These are phyloP conservation scores for Ochotona curzoniae DNA, from an alignment of 2,113 vertebrate genomes.

Conservation along the genomic window DNA sequence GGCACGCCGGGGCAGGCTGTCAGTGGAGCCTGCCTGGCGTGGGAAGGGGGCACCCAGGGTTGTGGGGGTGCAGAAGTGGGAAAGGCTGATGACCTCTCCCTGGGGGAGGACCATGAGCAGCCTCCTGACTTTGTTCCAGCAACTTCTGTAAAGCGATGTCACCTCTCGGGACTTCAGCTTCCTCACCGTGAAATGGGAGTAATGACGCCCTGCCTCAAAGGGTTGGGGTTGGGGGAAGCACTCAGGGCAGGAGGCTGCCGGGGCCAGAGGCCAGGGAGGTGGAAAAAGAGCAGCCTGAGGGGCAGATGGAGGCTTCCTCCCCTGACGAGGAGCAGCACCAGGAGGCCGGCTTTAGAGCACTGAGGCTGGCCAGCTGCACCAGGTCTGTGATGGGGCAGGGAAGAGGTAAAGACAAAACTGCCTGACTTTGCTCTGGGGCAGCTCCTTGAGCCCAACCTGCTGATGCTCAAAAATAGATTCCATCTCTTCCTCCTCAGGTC, in stretches of 20 bases:
- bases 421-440: background rate
- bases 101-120: no score
- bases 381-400: background rate
- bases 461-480: background rate
- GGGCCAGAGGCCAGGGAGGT: background rate
- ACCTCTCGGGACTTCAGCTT: background rate
- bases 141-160: background rate
- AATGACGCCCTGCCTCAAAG: background rate
- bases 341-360: no score
- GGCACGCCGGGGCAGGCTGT: background rate
- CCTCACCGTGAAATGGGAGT: constrained; percentile 21
- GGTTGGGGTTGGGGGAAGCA: background rate
- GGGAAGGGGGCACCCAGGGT: background rate
- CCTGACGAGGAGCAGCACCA: no score
- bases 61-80: background rate
- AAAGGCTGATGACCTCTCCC: no score
- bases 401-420: background rate
- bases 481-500: background rate
- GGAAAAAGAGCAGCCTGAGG: background rate
- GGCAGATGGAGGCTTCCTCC: background rate
- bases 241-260: background rate
- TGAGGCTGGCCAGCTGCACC: no score
- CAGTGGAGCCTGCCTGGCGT: no score
- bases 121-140: background rate
- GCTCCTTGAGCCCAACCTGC: background rate